These are phyloP conservation scores for Taenaris catops DNA, from an alignment of 2,888 invertebrate genomes.

Conservation along the genomic window DNA sequence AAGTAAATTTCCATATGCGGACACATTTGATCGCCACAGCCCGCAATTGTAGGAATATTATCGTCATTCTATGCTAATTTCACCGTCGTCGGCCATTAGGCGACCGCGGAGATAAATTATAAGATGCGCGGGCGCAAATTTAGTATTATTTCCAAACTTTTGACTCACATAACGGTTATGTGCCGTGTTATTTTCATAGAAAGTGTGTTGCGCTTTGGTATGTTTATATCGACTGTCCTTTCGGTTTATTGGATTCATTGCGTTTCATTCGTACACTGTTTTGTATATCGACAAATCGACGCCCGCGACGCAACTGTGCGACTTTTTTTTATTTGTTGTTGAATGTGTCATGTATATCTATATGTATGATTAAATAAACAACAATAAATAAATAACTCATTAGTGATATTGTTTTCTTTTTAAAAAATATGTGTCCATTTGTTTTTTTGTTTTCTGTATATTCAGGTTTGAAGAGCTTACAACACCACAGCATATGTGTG, in stretches of 20 bases:
- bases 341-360: too few species aligned
- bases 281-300: too few species aligned
- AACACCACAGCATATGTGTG: too few species aligned
- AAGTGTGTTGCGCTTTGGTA: conserved; percentile 22
- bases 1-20: conserved; percentile 16
- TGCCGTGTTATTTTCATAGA: conserved; percentile 30
- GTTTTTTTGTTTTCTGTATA: too few species aligned
- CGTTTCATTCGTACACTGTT: too few species aligned
- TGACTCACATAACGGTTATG: conserved; percentile 43
- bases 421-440: too few species aligned
- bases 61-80: conserved; percentile 68
- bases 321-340: too few species aligned
- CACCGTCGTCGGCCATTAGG: conserved; percentile 41
- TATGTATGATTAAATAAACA: too few species aligned
- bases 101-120: conserved; percentile 34
- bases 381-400: too few species aligned
- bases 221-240: conserved; percentile 1
- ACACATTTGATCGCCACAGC: conserved; percentile 20
- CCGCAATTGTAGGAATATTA: conserved; percentile 61
- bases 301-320: too few species aligned
- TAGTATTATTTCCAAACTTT: conserved; percentile 41
- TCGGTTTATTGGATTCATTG: conserved; percentile 3
- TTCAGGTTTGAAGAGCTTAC: too few species aligned
- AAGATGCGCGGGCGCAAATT: conserved; percentile 54
- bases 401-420: too few species aligned